Percentiles rank a stretch among this genome's conserved stretches.
These are phyloP conservation scores for Chloroceryle aenea DNA, from an alignment of 2,113 vertebrate species.

Conservation along the genomic window DNA sequence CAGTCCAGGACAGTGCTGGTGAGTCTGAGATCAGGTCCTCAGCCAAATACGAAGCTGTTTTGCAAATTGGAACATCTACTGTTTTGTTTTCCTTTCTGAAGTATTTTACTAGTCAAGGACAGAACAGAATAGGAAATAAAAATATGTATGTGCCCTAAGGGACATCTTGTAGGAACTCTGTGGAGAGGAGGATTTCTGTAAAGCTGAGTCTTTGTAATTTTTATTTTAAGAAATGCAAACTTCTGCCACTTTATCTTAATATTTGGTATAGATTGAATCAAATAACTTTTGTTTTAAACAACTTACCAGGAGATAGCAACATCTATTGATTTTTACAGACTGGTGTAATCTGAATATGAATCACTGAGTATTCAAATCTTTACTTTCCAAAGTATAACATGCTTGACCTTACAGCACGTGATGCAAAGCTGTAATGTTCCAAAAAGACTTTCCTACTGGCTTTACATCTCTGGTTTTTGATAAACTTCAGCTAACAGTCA, in stretches of 20 bases:
- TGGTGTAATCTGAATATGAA: neutral
- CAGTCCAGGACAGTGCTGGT: neutral
- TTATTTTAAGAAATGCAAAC: neutral
- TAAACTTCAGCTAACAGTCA: neutral
- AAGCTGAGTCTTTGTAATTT: neutral
- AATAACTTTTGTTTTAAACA: neutral
- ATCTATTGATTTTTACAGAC: neutral
- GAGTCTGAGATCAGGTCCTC: neutral
- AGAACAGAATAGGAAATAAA: neutral
- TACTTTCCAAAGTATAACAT: neutral
- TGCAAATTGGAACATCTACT: neutral
- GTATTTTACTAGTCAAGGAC: neutral
- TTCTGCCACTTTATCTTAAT: neutral
- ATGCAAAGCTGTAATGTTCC: neutral
- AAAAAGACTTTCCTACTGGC: neutral
- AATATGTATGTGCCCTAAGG: neutral
- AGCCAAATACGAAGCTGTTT: neutral
- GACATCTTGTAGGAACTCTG: neutral
- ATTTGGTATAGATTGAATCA: neutral
- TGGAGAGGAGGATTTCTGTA: neutral
- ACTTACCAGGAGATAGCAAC: neutral
- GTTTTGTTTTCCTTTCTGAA: neutral
- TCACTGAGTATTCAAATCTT: neutral
- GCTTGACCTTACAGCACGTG: neutral
- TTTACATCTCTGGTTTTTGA: neutral